These are phyloP conservation scores for Macroglossus sobrinus DNA, from an alignment of 2,113 vertebrate species.

Conservation along the genomic window DNA sequence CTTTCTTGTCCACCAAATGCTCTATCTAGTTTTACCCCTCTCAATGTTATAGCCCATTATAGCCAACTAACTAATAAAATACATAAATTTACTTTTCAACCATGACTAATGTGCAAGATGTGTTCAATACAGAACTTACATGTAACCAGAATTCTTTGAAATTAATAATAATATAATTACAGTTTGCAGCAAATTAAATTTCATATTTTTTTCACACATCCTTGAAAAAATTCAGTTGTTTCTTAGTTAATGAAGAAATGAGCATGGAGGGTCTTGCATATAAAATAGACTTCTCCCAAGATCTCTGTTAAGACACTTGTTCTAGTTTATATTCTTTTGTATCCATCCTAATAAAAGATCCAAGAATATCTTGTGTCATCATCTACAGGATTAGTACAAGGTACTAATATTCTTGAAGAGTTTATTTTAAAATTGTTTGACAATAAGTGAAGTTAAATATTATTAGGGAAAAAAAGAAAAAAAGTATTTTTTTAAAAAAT, in stretches of 20 bases:
- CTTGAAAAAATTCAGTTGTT: background rate
- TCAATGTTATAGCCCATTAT: background rate
- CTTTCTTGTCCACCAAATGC: background rate
- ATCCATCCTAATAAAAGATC: background rate
- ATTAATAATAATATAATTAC: background rate
- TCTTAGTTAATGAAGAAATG: background rate
- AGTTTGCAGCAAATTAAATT: background rate
- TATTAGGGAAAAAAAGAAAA: background rate
- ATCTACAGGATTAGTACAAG: background rate
- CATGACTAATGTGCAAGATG: background rate
- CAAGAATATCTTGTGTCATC: background rate
- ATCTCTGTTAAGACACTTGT: background rate
- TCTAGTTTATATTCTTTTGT: background rate
- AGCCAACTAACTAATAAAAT: background rate
- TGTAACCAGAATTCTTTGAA: background rate
- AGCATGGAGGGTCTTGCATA: background rate
- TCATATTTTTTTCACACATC: background rate
- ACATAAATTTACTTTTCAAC: background rate
- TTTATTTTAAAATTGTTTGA: background rate
- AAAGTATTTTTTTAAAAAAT: background rate
- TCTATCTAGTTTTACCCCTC: background rate
- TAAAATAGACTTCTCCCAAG: background rate
- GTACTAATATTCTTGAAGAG: background rate
- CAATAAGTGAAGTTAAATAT: background rate
- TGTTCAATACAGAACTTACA: background rate